A percentile compares a stretch with the other conserved stretches of the same genome.
Conservation (phyloP, 2,888 invertebrate species). For the Callosobruchus maculatus region DNA sequence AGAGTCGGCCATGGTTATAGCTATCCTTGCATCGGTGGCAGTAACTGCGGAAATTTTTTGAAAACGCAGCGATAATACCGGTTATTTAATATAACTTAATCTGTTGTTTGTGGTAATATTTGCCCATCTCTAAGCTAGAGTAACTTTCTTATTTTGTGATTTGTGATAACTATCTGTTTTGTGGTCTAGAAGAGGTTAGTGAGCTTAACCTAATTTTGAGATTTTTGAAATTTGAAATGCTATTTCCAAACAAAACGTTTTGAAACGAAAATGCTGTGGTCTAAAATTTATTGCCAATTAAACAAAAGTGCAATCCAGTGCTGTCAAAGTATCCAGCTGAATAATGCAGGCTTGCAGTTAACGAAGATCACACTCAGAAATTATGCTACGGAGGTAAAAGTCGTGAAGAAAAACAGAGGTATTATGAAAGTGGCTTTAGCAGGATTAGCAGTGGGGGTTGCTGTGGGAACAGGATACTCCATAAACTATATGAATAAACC, state of each 20-base stretch:
- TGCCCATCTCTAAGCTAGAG: too few species aligned
- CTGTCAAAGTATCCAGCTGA: not conserved
- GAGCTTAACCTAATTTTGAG: too few species aligned
- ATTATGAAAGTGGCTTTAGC: constrained; percentile 42
- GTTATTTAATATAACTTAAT: too few species aligned
- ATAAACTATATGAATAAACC: constrained; percentile 47
- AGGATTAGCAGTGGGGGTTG: constrained; percentile 46
- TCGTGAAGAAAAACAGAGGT: constrained; percentile 16
- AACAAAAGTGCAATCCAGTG: not conserved
- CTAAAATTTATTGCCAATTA: not conserved
- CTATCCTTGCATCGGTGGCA: too few species aligned
- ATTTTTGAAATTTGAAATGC: not conserved
- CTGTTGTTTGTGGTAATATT: too few species aligned
- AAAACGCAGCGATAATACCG: too few species aligned
- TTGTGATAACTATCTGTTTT: too few species aligned
- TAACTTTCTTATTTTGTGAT: too few species aligned
- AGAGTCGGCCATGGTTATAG: too few species aligned
- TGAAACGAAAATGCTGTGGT: not conserved
- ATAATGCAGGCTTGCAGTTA: not conserved
- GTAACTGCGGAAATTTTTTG: too few species aligned
- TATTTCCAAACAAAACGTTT: not conserved
- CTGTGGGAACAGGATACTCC: constrained; percentile 52
- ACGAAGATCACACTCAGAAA: constrained; percentile 1
- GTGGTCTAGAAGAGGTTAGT: too few species aligned
- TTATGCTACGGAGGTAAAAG: constrained; percentile 12